Evolutionary conservation across 2,113 vertebrate species (phyloP).

Genomic region (Callospermophilus lateralis): DNA sequence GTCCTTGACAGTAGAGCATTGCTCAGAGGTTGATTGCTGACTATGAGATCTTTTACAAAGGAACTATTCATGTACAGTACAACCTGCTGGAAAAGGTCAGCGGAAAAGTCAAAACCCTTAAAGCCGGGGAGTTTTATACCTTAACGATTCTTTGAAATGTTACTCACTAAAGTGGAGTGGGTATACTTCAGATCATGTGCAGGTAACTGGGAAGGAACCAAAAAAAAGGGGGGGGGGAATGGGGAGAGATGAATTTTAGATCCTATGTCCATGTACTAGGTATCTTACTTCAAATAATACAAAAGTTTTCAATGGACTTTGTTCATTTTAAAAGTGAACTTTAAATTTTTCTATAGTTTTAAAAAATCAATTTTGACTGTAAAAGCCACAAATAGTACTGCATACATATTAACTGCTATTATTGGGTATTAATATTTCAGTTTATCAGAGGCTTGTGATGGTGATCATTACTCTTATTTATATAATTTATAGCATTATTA

Average conservation of each 20-base stretch:
- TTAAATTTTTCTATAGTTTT: neutral
- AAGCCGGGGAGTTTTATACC: constrained; percentile 9
- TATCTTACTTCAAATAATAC: neutral
- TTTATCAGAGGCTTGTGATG: neutral
- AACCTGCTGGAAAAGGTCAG: constrained; percentile 60
- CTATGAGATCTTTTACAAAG: constrained; percentile 35
- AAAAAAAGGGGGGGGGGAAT: too few relatives aligned
- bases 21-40: neutral
- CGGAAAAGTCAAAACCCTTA: constrained; percentile 48
- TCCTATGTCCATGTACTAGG: neutral
- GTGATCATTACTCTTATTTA: neutral
- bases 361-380: fast-evolving
- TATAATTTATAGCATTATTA: neutral
- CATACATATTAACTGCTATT: neutral
- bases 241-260: neutral
- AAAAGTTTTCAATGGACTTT: neutral
- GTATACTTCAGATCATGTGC: neutral
- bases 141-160: constrained; percentile 61
- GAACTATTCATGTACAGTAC: neutral
- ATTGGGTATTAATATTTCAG: neutral
- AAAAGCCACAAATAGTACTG: neutral
- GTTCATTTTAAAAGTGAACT: neutral
- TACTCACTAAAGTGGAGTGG: neutral
- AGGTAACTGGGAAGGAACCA: neutral
- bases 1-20: constrained; percentile 1